Evolutionary conservation across 1,140 invertebrate species (phyloP), one percentile per base, ranked within the genome.

Genomic region (Solenopsis invicta): DNA sequence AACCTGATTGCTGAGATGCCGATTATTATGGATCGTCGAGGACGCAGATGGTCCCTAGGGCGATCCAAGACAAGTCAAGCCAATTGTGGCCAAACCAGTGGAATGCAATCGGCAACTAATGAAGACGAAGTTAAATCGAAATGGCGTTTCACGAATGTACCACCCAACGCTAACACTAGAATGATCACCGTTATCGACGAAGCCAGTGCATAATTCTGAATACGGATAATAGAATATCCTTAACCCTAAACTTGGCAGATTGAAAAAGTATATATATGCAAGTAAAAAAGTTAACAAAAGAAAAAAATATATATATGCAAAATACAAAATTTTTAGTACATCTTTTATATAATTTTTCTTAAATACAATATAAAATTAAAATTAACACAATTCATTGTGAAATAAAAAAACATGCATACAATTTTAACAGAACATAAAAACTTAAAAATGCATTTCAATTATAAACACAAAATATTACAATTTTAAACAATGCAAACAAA

Each of bases 1-100:
- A 98, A 98, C 94, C 94, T 98, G 48, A 98, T 97, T 89, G 97
- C 97, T 1, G 97, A 98, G 93, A 96, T 97, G 95, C 97, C 97
- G 5, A 96, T 97, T 81, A 96, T 97, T 87, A 96, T 97, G 93
- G 97, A 97, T 91, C 95, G 97, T 12, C 96, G 97, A 88, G 96
- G 96, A 18, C 94, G 97, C 54, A 96, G 97, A 52, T 97, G 97
- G 97, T 97, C 97, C 0, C 94, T 97, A 62, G 97, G 96, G 1
- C 94, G 95, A 74, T 95, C 95, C 5, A 94, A 94, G 59, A 78
- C 74, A 16, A 78, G 59, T 9, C 77, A 52, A 56, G 62, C 80
- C 16, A 87, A 90, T 61, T 84, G 75, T 75, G 86, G 88, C 48
- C 92, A 93, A 74, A 87, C 89, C 48, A 34, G 72, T 4, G 56